Conservation (phyloP, 2,888 invertebrate species). For the Leptura quadrifasciata region DNA sequence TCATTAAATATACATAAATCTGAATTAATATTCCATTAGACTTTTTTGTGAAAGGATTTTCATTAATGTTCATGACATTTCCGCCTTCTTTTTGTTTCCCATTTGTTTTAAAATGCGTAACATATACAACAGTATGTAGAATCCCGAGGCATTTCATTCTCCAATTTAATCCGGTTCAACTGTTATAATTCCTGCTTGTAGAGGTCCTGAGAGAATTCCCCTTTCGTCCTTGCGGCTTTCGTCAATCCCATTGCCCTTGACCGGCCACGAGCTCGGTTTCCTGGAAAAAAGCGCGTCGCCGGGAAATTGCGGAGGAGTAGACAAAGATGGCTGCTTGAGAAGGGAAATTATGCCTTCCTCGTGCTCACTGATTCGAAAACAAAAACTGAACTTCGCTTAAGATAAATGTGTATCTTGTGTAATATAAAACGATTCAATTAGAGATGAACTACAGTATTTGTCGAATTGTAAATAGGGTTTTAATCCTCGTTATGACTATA, state of each 20-base stretch:
- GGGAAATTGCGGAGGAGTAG: slow-evolving; percentile 62
- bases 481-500: background rate
- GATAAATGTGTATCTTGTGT: slow-evolving; percentile 33
- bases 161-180: slow-evolving; percentile 40
- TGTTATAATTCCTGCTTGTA: slow-evolving; percentile 35
- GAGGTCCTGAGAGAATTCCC: slow-evolving; percentile 40
- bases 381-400: slow-evolving; percentile 18
- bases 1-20: background rate
- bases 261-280: slow-evolving; percentile 66
- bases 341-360: slow-evolving; percentile 32
- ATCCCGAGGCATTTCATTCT: slow-evolving; percentile 32
- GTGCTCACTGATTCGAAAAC: slow-evolving; percentile 5
- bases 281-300: slow-evolving; percentile 59
- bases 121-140: background rate
- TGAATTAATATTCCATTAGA: background rate
- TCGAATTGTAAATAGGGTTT: slow-evolving; percentile 5
- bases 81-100: background rate
- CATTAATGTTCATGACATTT: background rate
- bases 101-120: slow-evolving; percentile 11
- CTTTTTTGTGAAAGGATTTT: background rate
- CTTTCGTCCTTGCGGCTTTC: slow-evolving; percentile 41
- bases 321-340: slow-evolving; percentile 36
- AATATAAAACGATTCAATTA: slow-evolving; percentile 23
- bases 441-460: background rate
- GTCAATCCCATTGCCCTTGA: slow-evolving; percentile 63